phyloP scores from a whole-genome alignment of 2,113 vertebrate species.

The Oriolus oriolus region DNA sequence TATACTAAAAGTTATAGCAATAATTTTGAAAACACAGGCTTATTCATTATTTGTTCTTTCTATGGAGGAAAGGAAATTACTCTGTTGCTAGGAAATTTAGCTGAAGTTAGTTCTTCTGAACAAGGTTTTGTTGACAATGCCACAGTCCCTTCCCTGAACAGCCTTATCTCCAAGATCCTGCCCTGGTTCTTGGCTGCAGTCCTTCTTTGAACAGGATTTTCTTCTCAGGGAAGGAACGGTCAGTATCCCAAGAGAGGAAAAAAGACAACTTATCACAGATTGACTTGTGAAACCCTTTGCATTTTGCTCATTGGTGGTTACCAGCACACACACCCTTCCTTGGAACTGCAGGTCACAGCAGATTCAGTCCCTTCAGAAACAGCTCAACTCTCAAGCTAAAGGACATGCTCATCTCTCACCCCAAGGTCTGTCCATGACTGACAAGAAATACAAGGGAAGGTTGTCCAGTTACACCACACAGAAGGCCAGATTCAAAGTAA shows the following conservation, averaged over 20 bases:
- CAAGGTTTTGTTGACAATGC: neutral
- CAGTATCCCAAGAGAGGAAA: neutral
- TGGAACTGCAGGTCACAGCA: neutral
- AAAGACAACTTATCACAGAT: fast-evolving
- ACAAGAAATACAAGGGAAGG: fast-evolving
- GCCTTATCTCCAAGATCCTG: neutral
- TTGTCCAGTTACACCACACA: neutral
- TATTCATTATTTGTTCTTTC: neutral
- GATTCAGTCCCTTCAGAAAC: neutral
- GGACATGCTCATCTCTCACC: neutral
- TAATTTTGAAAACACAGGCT: neutral
- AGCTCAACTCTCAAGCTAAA: neutral
- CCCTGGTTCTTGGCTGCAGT: neutral
- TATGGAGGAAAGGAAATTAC: neutral
- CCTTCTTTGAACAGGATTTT: neutral
- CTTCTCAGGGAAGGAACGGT: fast-evolving
- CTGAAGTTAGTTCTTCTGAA: neutral
- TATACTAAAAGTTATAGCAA: neutral
- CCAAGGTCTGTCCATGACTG: neutral
- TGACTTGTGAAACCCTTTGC: fast-evolving
- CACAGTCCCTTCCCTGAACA: neutral
- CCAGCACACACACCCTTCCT: neutral
- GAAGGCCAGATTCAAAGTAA: neutral
- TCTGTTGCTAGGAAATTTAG: neutral
- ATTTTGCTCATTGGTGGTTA: neutral